Conservation (phyloP, 2,113 vertebrate genomes). For the pig (Sus scrofa) region DNA sequence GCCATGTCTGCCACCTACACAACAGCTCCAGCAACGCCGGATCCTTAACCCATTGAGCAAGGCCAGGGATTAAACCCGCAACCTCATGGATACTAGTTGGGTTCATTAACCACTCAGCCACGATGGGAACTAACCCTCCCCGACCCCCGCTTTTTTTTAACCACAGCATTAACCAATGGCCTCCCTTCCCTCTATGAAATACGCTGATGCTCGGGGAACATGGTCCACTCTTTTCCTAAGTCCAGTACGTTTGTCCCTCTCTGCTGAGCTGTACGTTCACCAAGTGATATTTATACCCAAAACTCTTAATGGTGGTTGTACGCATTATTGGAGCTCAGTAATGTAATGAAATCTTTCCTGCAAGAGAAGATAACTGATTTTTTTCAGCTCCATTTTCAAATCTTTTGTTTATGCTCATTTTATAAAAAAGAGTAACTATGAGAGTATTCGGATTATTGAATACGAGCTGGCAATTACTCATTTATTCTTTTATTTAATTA, state of each 20-base stretch:
- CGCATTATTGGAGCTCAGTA: not conserved
- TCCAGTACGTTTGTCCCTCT: not conserved
- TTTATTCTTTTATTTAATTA: slow-evolving; percentile 59
- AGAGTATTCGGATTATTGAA: slow-evolving; percentile 30
- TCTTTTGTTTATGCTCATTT: slow-evolving; percentile 12
- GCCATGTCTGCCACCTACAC: too few species aligned
- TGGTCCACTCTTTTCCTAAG: not conserved
- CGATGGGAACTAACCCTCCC: too few species aligned
- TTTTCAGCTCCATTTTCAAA: not conserved
- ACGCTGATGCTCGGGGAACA: not conserved
- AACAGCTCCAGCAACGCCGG: too few species aligned
- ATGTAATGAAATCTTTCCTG: not conserved
- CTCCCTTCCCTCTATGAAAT: not conserved
- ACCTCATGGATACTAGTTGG: too few species aligned
- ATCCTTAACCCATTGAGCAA: too few species aligned
- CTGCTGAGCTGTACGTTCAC: not conserved
- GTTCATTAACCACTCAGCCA: too few species aligned
- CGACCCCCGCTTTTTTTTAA: not conserved
- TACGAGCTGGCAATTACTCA: slow-evolving; percentile 49
- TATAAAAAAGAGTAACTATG: not conserved
- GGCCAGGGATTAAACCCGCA: too few species aligned
- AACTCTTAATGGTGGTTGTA: not conserved
- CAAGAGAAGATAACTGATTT: not conserved
- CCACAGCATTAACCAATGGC: not conserved
- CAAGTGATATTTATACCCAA: not conserved